These are phyloP conservation scores for Hipparchia sbordonii DNA, from an alignment of 2,888 invertebrate species.

Conservation along the genomic window DNA sequence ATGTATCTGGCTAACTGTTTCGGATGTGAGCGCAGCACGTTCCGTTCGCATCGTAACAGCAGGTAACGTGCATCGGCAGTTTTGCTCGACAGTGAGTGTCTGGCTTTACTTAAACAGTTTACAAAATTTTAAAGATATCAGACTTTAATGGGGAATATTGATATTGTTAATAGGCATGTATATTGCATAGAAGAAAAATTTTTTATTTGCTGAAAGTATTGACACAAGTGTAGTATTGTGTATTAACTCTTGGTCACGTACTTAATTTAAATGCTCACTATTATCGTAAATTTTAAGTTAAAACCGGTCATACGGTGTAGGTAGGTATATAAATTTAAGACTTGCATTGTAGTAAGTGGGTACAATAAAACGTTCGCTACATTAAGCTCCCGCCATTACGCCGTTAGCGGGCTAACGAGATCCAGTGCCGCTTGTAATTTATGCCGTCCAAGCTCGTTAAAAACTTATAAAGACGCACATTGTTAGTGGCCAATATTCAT, in stretches of 20 bases:
- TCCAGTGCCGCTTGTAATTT: constrained; percentile 77
- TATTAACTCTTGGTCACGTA: background rate
- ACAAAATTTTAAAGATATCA: background rate
- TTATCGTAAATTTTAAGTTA: constrained; percentile 1
- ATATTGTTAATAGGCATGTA: too few relatives aligned
- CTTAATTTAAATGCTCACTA: constrained; percentile 10
- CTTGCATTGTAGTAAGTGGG: constrained; percentile 24
- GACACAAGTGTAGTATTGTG: background rate
- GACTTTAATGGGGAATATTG: background rate
- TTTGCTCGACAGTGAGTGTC: background rate
- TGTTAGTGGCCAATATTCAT: constrained; percentile 82
- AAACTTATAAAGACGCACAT: constrained; percentile 84
- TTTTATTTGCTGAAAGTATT: background rate
- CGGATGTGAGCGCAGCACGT: too few relatives aligned
- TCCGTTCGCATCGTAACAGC: too few relatives aligned
- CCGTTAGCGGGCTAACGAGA: constrained; percentile 27
- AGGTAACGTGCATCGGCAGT: too few relatives aligned
- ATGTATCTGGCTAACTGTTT: too few relatives aligned
- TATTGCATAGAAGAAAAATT: background rate
- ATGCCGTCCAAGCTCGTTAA: constrained; percentile 82
- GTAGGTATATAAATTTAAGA: constrained; percentile 24
- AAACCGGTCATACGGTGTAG: constrained; percentile 13
- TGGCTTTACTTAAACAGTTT: background rate
- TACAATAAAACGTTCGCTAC: constrained; percentile 25
- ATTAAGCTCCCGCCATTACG: constrained; percentile 28